Evolutionary conservation across 2,888 invertebrate species (phyloP).

Genomic region (Pollenia amentaria): DNA sequence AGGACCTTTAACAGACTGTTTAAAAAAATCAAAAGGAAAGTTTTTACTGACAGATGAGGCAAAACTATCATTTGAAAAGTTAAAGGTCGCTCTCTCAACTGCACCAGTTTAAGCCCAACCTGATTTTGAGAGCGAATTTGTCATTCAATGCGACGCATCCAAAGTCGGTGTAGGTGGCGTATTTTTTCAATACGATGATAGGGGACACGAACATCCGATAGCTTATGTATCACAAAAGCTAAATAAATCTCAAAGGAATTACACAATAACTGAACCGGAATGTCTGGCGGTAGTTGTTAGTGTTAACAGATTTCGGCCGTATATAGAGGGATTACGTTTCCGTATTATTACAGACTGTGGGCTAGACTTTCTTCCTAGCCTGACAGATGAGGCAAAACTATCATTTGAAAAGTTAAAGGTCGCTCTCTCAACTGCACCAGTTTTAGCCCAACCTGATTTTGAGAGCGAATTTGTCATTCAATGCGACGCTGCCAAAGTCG

Average conservation of each 20-base stretch:
- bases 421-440: slow-evolving; percentile 2
- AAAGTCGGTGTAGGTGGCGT: slow-evolving; percentile 1
- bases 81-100: slow-evolving; percentile 12
- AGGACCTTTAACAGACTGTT: neutral
- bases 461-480: neutral
- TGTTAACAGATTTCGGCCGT: slow-evolving; percentile 59
- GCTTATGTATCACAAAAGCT: slow-evolving; percentile 47
- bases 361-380: no score
- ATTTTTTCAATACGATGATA: slow-evolving; percentile 33
- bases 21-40: neutral
- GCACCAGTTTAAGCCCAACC: slow-evolving; percentile 12
- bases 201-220: slow-evolving; percentile 47
- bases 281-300: slow-evolving; percentile 52
- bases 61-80: neutral
- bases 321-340: slow-evolving; percentile 73
- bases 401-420: slow-evolving; percentile 14
- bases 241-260: slow-evolving; percentile 47
- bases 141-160: slow-evolving; percentile 18
- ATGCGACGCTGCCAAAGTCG: neutral
- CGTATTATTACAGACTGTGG: slow-evolving; percentile 72
- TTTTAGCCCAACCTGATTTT: slow-evolving; percentile 22
- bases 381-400: no score
- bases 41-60: no score
- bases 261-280: slow-evolving; percentile 49
- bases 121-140: slow-evolving; percentile 8